These are phyloP conservation scores for Xiphorhynchus elegans DNA, from an alignment of 2,113 vertebrate species.

Conservation along the genomic window DNA sequence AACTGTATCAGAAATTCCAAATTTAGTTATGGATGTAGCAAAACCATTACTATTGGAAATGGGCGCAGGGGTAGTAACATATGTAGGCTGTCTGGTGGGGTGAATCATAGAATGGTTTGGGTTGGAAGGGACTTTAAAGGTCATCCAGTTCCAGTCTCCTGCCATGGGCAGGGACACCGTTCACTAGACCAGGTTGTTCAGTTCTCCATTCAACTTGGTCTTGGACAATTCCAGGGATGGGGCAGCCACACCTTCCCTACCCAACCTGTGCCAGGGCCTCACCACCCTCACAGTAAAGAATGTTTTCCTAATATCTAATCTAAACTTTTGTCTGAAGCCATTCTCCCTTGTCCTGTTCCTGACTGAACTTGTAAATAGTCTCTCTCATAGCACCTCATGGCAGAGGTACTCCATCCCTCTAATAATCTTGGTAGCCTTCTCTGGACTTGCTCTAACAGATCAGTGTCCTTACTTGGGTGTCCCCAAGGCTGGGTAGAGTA, in stretches of 20 bases:
- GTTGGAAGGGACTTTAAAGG: background rate
- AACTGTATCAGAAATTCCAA: background rate
- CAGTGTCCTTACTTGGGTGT: fast-evolving
- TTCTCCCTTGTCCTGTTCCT: background rate
- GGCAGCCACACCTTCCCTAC: background rate
- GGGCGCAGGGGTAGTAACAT: background rate
- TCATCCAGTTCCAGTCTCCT: background rate
- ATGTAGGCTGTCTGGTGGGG: background rate
- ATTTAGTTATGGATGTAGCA: background rate
- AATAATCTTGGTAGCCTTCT: background rate
- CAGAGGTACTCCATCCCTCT: background rate
- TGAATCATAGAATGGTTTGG: background rate
- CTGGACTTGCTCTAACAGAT: background rate
- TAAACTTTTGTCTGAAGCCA: background rate
- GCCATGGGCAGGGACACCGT: background rate
- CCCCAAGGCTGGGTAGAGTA: background rate
- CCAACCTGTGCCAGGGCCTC: background rate
- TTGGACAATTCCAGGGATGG: background rate
- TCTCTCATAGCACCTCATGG: background rate
- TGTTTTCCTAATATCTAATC: background rate
- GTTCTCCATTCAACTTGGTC: too few relatives aligned
- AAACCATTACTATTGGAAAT: background rate
- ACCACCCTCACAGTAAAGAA: background rate
- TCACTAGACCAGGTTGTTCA: background rate
- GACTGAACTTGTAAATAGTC: background rate